Evolutionary conservation across 2,888 invertebrate species (phyloP).

Genomic region (Mythimna ferrago): DNA sequence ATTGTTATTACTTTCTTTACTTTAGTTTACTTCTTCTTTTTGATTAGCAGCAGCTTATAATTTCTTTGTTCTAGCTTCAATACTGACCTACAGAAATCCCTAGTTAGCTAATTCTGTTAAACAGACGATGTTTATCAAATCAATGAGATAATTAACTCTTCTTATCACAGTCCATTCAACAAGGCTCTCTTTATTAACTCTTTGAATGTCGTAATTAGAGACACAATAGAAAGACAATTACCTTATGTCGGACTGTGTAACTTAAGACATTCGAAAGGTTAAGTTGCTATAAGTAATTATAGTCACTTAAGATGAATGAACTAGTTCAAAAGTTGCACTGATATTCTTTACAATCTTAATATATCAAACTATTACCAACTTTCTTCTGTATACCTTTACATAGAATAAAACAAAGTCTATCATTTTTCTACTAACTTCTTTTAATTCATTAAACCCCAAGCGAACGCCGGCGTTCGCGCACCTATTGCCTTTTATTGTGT

Average conservation of each 20-base stretch:
- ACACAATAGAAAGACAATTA: too few species aligned
- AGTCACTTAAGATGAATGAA: neutral
- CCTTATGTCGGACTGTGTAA: too few species aligned
- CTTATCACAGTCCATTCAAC: neutral
- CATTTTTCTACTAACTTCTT: too few species aligned
- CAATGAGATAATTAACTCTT: neutral
- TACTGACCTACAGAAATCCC: slow-evolving; percentile 7
- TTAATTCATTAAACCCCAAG: too few species aligned
- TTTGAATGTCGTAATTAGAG: too few species aligned
- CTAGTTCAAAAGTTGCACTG: neutral
- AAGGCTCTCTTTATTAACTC: neutral
- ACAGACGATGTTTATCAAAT: slow-evolving; percentile 2
- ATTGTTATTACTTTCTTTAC: neutral
- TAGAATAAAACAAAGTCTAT: too few species aligned
- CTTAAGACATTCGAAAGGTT: too few species aligned
- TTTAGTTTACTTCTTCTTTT: neutral
- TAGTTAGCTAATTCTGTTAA: neutral
- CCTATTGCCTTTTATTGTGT: too few species aligned
- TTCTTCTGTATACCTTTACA: too few species aligned
- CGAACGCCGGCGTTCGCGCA: too few species aligned
- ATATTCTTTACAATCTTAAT: neutral
- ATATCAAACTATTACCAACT: too few species aligned
- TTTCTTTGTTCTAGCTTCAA: neutral
- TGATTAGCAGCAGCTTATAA: too few species aligned
- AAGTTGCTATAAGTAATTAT: neutral